Evolutionary conservation across 2,888 invertebrate genomes (phyloP).

Genomic region (Hirtodrosophila duncani): DNA sequence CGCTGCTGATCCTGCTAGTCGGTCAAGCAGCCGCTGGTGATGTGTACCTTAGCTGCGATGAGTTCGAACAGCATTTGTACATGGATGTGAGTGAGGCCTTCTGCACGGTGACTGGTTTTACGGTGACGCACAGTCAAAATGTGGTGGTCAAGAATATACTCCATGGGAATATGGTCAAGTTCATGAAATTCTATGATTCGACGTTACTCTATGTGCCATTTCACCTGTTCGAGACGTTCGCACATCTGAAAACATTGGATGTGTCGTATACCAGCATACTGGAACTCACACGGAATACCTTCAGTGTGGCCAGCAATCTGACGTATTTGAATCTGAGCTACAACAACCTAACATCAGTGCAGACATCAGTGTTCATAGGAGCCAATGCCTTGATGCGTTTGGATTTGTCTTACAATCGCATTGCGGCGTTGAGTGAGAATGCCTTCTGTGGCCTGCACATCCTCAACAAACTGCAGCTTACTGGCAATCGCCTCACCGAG

Average conservation of each 20-base stretch:
- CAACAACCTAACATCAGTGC: constrained; percentile 74
- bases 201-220: constrained; percentile 75
- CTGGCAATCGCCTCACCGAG: constrained; percentile 62
- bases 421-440: constrained; percentile 66
- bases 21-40: no score
- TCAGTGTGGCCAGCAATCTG: constrained; percentile 73
- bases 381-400: constrained; percentile 72
- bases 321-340: constrained; percentile 73
- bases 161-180: constrained; percentile 72
- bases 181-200: constrained; percentile 78
- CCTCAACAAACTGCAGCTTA: constrained; percentile 74
- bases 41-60: constrained; percentile 76
- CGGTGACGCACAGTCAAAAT: constrained; percentile 76
- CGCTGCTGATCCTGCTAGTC: constrained; percentile 23
- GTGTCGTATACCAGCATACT: constrained; percentile 75
- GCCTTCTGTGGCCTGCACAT: constrained; percentile 73
- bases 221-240: constrained; percentile 75
- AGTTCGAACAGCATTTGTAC: constrained; percentile 75
- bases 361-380: constrained; percentile 76
- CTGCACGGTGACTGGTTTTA: constrained; percentile 76
- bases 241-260: constrained; percentile 73
- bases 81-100: constrained; percentile 66
- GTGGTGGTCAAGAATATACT: constrained; percentile 70
- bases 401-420: constrained; percentile 74
- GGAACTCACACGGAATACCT: constrained; percentile 75